Base-by-base conservation (phyloP, 2,888 invertebrate genomes). In the Andrena bucephala region DNA sequence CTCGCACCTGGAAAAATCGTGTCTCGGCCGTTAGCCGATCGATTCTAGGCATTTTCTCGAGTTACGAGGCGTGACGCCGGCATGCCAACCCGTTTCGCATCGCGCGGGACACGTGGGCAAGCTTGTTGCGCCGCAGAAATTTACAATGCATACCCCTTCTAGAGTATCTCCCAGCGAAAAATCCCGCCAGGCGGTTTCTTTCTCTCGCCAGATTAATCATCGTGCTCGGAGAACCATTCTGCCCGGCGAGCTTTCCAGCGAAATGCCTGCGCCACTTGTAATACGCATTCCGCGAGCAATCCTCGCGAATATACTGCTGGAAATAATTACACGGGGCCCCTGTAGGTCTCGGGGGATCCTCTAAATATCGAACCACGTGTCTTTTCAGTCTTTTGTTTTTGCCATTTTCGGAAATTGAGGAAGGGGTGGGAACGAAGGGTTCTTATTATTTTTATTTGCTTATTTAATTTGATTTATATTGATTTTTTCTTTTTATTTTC, bases 1-100 rank as follows among this genome's bases (percentile, higher is more conserved):
- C 69, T 66, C 65, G 63, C 63, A 72, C 50, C 72, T 69, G 77
- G 83, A 87, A 88, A 87, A 87, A 88, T 87, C 87, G 78, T 85
- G 87, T 85, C 85, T 83, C 85, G 87, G 86, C 86, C 85, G 85
- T 88, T 88, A 88, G 60, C 52, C 79, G 85, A 87, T 88, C 85
- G 87, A 88, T 88, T 78, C 81, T 65, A 57, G 67, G 81, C 85
- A 85, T 87, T 88, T 88, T 88, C 86, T 85, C 85, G 81, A 84
- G 83, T 84, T 83, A 86, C 85, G 68, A 83, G 85, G 86, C 87
- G 87, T 86, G 85, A 87, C 88, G 83, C 68, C 48, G 54, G 76
- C 82, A 76, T 78, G 75, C 83, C 72, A 73, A 75, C 84, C 66
- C 77, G 83, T 87, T 87, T 88, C 79, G 79, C 76, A 76, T 76